phyloP scores from a whole-genome alignment of 2,888 invertebrate genomes.

The Mesorhabditis belari region DNA sequence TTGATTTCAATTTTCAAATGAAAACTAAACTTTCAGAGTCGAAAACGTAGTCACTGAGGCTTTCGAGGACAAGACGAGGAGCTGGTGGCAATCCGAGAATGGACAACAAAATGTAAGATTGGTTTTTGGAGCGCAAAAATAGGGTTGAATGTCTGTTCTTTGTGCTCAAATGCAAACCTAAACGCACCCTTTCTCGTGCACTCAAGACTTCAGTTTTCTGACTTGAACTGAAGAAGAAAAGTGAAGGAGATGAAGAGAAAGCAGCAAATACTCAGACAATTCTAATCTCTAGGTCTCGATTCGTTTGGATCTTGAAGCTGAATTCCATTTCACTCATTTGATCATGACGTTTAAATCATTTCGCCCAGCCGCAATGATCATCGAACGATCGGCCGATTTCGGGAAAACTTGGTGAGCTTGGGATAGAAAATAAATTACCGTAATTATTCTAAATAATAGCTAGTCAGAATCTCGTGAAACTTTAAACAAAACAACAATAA shows the following conservation, averaged over 20 bases:
- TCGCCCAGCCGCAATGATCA: slow-evolving; percentile 92
- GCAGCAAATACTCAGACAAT: no score
- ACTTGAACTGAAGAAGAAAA: no score
- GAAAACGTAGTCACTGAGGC: slow-evolving; percentile 51
- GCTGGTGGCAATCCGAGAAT: slow-evolving; percentile 99
- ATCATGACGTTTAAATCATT: slow-evolving; percentile 97
- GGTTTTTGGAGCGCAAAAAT: no score
- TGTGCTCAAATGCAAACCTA: not conserved
- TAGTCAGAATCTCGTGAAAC: not conserved
- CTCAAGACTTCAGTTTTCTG: not conserved
- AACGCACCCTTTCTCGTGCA: no score
- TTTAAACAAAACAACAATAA: no score
- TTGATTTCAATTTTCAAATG: slow-evolving; percentile 5
- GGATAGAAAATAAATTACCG: not conserved
- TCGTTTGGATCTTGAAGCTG: slow-evolving; percentile 88
- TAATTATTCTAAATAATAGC: slow-evolving; percentile 3
- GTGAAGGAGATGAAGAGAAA: no score
- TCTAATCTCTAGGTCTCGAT: slow-evolving; percentile 62
- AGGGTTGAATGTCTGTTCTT: not conserved
- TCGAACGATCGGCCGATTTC: slow-evolving; percentile 90
- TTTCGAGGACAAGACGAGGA: slow-evolving; percentile 53
- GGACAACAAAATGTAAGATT: slow-evolving; percentile 74
- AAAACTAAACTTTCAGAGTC: slow-evolving; percentile 24
- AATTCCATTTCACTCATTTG: slow-evolving; percentile 97
- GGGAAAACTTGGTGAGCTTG: slow-evolving; percentile 79